Conservation (phyloP, 2,113 vertebrate genomes). For the Toxotes jaculatrix region DNA sequence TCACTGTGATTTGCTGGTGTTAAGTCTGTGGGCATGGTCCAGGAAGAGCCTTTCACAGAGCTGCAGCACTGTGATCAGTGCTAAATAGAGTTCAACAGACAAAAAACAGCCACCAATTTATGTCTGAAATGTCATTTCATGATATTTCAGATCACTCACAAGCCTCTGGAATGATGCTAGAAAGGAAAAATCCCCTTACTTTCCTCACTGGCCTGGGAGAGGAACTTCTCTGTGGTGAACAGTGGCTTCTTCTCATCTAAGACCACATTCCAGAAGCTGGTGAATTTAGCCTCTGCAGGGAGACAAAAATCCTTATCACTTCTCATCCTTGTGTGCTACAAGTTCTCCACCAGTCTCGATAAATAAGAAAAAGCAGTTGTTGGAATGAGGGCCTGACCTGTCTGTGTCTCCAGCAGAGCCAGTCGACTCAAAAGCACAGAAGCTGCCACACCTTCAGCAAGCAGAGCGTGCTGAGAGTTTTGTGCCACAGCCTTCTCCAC, state of each 20-base stretch:
- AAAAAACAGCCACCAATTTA: background rate
- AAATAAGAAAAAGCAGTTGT: background rate
- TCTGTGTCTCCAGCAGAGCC: conserved; percentile 87
- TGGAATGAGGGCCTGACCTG: conserved; percentile 84
- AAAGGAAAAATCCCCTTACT: conserved; percentile 81
- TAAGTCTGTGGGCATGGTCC: conserved; percentile 90
- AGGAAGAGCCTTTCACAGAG: conserved; percentile 93
- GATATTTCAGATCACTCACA: background rate
- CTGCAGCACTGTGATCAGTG: conserved; percentile 87
- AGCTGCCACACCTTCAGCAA: conserved; percentile 91
- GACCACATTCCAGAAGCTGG: conserved; percentile 92
- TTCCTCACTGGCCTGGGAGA: conserved; percentile 91
- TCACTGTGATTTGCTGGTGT: conserved; percentile 91
- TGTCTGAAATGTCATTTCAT: background rate
- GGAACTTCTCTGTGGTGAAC: conserved; percentile 97
- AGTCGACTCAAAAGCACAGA: conserved; percentile 92
- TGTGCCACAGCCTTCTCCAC: conserved; percentile 94
- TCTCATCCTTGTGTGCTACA: background rate
- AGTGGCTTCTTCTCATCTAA: conserved; percentile 96
- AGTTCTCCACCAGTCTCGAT: background rate
- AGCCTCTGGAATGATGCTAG: background rate
- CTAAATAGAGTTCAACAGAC: conserved; percentile 44
- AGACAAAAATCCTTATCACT: background rate
- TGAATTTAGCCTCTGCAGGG: conserved; percentile 90
- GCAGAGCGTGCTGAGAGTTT: conserved; percentile 90